Conservation (phyloP, 1,140 invertebrate genomes). For the Drosophila guanche region DNA sequence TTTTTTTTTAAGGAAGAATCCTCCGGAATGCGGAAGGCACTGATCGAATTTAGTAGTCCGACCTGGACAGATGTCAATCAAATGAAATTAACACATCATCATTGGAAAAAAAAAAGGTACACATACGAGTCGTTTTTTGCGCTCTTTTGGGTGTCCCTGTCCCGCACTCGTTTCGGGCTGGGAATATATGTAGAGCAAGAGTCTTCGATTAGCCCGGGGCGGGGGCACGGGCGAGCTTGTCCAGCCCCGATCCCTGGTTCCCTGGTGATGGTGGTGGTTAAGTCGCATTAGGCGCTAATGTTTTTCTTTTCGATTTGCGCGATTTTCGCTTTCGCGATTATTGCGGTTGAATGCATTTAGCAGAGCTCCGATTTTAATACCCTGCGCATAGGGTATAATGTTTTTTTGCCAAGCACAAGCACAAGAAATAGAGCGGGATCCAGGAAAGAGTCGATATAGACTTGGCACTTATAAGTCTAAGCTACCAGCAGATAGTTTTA, state of each 20-base stretch:
- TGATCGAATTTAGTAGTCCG: neutral
- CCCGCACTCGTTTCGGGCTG: neutral
- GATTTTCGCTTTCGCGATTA: constrained; percentile 61
- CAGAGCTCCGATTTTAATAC: constrained; percentile 10
- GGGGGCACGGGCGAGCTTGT: neutral
- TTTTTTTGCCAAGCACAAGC: no score
- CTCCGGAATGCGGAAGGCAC: constrained; percentile 9
- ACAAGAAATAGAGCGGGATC: neutral
- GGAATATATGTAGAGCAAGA: constrained; percentile 8
- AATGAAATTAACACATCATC: constrained; percentile 75
- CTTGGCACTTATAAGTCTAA: no score
- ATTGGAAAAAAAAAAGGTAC: constrained; percentile 28
- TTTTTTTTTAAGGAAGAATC: constrained; percentile 50
- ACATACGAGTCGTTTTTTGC: neutral
- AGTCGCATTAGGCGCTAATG: constrained; percentile 71
- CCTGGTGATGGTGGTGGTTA: constrained; percentile 22
- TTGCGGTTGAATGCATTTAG: constrained; percentile 67
- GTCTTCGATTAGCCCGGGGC: constrained; percentile 48
- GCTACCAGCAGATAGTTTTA: no score
- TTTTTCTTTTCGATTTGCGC: constrained; percentile 42
- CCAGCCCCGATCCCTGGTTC: neutral
- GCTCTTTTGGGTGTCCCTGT: constrained; percentile 5
- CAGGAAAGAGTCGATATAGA: no score
- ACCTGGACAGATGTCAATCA: constrained; percentile 75
- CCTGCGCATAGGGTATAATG: no score